Conservation (phyloP, 2,113 vertebrate genomes). For the Pachypanchax playfairii region DNA sequence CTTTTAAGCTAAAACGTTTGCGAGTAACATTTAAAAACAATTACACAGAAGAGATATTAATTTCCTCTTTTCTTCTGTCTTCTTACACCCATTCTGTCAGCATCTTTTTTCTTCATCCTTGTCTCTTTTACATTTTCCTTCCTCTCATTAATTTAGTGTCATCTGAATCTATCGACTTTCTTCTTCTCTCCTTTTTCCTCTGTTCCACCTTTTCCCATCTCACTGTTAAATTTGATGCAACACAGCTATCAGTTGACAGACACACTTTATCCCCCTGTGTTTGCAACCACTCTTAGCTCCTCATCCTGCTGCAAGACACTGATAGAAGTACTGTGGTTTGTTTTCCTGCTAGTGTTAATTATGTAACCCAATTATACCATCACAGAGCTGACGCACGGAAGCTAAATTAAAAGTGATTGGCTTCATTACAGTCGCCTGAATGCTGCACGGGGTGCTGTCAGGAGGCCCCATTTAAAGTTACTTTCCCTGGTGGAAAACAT, state of each 20-base stretch:
- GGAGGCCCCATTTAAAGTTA: slow-evolving; percentile 63
- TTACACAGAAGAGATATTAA: slow-evolving; percentile 21
- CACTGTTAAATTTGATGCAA: slow-evolving; percentile 45
- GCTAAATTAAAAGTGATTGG: slow-evolving; percentile 78
- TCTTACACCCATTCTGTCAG: slow-evolving; percentile 1
- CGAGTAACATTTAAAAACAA: slow-evolving; percentile 47
- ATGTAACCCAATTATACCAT: slow-evolving; percentile 78
- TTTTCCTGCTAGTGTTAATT: slow-evolving; percentile 76
- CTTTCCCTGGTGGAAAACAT: slow-evolving; percentile 45
- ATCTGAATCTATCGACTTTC: slow-evolving; percentile 1
- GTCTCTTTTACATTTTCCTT: slow-evolving; percentile 10
- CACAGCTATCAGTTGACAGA: slow-evolving; percentile 36
- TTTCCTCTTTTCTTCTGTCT: slow-evolving; percentile 19
- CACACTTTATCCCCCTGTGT: slow-evolving; percentile 35
- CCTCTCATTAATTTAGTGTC: slow-evolving; percentile 37
- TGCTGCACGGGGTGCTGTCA: slow-evolving; percentile 58
- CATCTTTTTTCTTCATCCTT: slow-evolving; percentile 1
- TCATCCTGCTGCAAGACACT: slow-evolving; percentile 62
- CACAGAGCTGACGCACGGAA: slow-evolving; percentile 62
- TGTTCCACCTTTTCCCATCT: slow-evolving; percentile 26
- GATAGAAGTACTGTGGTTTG: slow-evolving; percentile 66
- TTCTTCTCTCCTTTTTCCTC: background rate
- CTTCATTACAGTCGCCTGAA: slow-evolving; percentile 72
- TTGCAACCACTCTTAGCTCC: slow-evolving; percentile 41
- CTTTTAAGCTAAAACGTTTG: slow-evolving; percentile 47